Evolutionary conservation across 30 jellyfish, hydroid and myxozoan species (phyloP).

Genomic region (Turritopsis rubra): DNA sequence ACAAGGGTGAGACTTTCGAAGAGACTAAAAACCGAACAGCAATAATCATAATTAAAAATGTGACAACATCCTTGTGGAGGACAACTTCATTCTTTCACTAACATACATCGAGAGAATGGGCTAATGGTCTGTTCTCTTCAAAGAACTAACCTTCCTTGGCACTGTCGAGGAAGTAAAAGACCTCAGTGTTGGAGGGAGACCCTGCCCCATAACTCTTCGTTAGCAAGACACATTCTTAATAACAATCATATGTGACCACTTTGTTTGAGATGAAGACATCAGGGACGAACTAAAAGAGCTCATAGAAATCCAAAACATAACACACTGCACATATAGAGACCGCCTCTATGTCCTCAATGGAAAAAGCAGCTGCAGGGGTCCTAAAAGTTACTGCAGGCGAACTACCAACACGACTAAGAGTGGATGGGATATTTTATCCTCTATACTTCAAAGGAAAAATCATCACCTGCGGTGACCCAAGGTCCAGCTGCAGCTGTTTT

Average conservation of each 20-base stretch:
- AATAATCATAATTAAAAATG: not conserved
- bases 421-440: not conserved
- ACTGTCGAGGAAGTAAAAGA: not conserved
- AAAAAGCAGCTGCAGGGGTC: not conserved
- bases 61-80: not conserved
- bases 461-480: not conserved
- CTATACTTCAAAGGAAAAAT: not conserved
- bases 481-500: not conserved
- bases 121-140: not conserved
- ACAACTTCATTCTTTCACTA: not conserved
- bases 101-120: not conserved
- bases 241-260: not conserved
- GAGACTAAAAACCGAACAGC: not conserved
- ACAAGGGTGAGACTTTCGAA: not conserved
- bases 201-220: not conserved
- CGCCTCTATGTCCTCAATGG: not conserved
- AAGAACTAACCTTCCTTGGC: no score
- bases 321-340: not conserved
- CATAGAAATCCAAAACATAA: not conserved
- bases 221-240: not conserved
- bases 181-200: not conserved
- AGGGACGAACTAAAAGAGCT: not conserved
- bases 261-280: not conserved
- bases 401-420: not conserved
- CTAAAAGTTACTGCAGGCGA: not conserved